A percentile compares a stretch with the other conserved stretches of the same genome.
Conservation (phyloP, 2,797 vertebrate species). For the Molossus alvarezi region DNA sequence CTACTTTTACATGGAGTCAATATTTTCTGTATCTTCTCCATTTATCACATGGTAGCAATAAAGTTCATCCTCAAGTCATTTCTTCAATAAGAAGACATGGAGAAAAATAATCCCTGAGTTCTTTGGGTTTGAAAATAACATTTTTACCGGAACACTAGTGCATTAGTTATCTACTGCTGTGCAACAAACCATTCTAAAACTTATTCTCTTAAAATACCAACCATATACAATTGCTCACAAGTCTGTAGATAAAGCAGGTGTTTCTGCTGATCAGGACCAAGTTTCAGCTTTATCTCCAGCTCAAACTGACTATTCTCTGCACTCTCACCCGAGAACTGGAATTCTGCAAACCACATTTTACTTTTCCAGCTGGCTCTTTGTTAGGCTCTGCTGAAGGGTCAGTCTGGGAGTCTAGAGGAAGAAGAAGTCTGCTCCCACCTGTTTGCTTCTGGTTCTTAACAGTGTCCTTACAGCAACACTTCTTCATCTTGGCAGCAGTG, state of each 20-base stretch:
- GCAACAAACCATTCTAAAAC: background rate
- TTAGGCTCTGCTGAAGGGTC: background rate
- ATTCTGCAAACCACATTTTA: background rate
- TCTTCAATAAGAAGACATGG: background rate
- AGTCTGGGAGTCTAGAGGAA: background rate
- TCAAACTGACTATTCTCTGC: background rate
- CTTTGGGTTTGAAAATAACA: background rate
- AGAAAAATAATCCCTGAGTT: background rate
- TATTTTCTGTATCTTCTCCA: background rate
- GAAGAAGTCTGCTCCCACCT: background rate
- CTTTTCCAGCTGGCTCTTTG: background rate
- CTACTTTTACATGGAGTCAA: background rate
- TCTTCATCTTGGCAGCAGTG: background rate
- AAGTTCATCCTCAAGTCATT: background rate
- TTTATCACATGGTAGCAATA: background rate
- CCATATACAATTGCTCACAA: background rate
- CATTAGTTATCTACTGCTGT: background rate
- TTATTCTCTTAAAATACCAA: background rate
- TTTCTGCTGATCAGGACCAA: background rate
- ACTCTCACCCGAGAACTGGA: background rate
- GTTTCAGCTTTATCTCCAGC: background rate
- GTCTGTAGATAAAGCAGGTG: background rate
- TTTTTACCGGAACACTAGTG: background rate
- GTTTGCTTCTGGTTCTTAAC: background rate
- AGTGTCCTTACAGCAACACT: background rate